Evolutionary conservation across 92 coral and sea anemone genomes (phyloP), one percentile per base, ranked within the genome.

Genomic region (Scolanthus callimorphus): DNA sequence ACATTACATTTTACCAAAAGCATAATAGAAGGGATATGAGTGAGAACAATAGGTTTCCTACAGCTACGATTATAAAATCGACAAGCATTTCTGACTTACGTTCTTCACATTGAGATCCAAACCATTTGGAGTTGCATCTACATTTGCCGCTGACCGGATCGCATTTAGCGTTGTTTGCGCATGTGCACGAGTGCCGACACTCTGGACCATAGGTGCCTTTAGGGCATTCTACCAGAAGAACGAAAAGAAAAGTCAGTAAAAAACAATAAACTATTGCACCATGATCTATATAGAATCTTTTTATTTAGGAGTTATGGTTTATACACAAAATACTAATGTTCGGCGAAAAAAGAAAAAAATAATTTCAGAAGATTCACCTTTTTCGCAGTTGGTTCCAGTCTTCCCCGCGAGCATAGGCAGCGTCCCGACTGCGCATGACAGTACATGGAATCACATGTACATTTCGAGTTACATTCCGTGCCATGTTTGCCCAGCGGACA

Each of bases 361-460:
- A n/a, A n/a, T n/a, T n/a, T n/a, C n/a, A n/a, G n/a, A n/a, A n/a
- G n/a, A n/a, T n/a, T n/a, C n/a, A 87, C 96, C 91, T 27, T 75
- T 71, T 11, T 69, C 60, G 41, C 97, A 89, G 0, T 65, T 22
- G 54, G 43, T 21, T 1, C 97, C 97, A 53, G 73, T 77, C 39
- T 54, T 80, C 8, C 97, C 97, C 3, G 70, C 23, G 79, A 56
- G 20, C 97, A 89, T 41, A 67, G 65, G 48, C 97, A 89, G 22
- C 45, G 74, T 21, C 97, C 97, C 20, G 81, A 71, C 70, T 59
- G 49, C 19, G 78, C 66, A 61, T 89, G 68, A 52, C 97, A 89
- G 23, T 63, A 43, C 19, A 78, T 67, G 11, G 66, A 55, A 17
- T 65, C 84, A 63, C 97, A 89, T 25, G 71, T 44, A 29, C 97